Evolutionary conservation across 2,797 vertebrate genomes (phyloP), one percentile per base, ranked within the genome.

Genomic region (Danio tinwini): DNA sequence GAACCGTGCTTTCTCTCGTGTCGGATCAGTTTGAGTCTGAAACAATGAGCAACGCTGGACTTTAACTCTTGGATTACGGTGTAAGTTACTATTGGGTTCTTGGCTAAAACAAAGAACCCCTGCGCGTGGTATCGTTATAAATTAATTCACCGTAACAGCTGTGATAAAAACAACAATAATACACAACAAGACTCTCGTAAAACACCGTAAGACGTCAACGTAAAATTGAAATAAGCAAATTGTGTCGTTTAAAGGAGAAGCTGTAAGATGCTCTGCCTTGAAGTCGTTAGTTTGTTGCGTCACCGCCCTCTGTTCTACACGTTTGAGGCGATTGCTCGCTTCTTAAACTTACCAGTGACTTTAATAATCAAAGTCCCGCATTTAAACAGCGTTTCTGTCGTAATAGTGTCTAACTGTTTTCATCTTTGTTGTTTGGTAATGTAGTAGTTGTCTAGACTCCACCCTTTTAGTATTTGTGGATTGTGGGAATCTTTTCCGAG

Each of bases 11-110:
- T 71, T 70, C 68, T 76, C 45, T 16, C 47, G 40, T 14, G 29
- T 52, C 55, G 21, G 11, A 63, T 19, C 59, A 58, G 8, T 37
- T 12, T 80, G n/a, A 6, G 12, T 63, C 53, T 10, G 2, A 65
- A 12, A 53, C 61, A 42, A 82, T 84, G 82, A 58, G 29, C 69
- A 65, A 47, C 65, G 70, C n/a, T 19, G 11, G 37, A 65, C 74
- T 29, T 62, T 42, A 72, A 72, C 53, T 71, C 14, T 29, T 17
- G 45, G 14, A 81, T 16, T 62, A 17, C 70, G 71, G 58, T 37
- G 53, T 78, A 81, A 77, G 78, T 81, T 17, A 4, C 21, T 21
- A 16, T 55, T 47, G 14, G 68, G 16, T 68, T 71, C 17, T 56
- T 71, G 10, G 16, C 12, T 67, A 21, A 2, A 37, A 45, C 17